Percentiles rank a stretch among this genome's conserved stretches.
These are phyloP conservation scores for Plusia festucae DNA, from an alignment of 2,888 invertebrate species.

Conservation along the genomic window DNA sequence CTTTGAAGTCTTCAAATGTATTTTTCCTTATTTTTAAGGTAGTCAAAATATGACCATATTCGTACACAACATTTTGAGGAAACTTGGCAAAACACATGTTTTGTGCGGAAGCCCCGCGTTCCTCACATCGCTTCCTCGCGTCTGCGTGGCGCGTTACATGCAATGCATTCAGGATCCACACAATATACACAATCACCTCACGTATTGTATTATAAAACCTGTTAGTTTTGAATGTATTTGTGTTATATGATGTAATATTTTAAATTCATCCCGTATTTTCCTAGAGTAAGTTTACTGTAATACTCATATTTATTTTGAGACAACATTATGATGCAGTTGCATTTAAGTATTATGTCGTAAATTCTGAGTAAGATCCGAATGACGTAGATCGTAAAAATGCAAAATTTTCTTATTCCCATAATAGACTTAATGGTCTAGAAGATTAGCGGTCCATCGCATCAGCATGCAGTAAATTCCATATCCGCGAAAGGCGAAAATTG, in stretches of 20 bases:
- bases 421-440: no score
- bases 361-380: no score
- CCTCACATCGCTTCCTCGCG: background rate
- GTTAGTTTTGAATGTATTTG: background rate
- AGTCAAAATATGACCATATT: background rate
- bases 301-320: no score
- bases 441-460: no score
- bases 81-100: background rate
- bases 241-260: background rate
- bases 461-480: no score
- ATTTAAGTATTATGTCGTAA: no score
- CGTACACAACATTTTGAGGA: background rate
- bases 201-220: conserved; percentile 1
- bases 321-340: no score
- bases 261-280: background rate
- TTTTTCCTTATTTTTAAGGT: no score
- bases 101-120: background rate
- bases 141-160: background rate
- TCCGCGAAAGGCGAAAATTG: no score
- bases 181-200: background rate
- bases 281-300: background rate
- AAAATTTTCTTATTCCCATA: no score
- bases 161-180: background rate
- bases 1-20: no score
- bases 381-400: no score